Base-by-base conservation (phyloP, 2,797 vertebrate genomes). In the Hippocampus kuda region DNA sequence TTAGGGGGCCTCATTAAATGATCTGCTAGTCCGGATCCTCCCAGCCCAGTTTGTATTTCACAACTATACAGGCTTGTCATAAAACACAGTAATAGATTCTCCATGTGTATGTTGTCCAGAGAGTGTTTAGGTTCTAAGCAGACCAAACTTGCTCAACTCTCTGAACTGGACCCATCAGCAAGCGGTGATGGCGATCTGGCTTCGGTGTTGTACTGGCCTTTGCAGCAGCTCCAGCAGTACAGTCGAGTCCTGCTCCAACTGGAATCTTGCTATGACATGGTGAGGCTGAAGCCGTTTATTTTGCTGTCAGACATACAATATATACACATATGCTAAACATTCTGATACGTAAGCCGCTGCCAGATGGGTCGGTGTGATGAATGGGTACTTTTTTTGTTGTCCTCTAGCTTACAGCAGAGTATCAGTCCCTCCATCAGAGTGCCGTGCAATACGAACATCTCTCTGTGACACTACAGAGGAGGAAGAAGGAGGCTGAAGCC, bases 181-280 rank as follows among this genome's bases (percentile, higher is more conserved):
- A 51, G 24, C 2, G 81, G 86, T 61, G 92, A 94, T 66, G 77
- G 90, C 70, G 83, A 85, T 66, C 84, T 97, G 80, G 91, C 90
- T 74, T 85, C 83, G 24, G 73, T 99, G 72, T 92, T 97, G 77
- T 96, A 96, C 85, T 88, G 93, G 90, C 96, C 97, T 3, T 81
- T 95, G 73, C 92, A 91, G 83, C 92, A 94, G 80, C 92, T 97
- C 75, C 93, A 93, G 81, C 91, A 93, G 74, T 98, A 97, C 44
- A 90, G 92, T 78, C 86, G 92, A 77, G 66, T 87, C 85, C 90
- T 99, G 72, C 89, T 97, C 30, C 97, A 96, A 84, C 91, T 98
- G 77, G 92, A 93, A 46, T 91, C 93, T 0, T 97, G 95, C 85
- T 99, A 94, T 79, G 94, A 98, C 85, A 95, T 97, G 93, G 97